Base-by-base conservation (phyloP, 2,113 vertebrate genomes). In the Oxygymnocypris stewartii region DNA sequence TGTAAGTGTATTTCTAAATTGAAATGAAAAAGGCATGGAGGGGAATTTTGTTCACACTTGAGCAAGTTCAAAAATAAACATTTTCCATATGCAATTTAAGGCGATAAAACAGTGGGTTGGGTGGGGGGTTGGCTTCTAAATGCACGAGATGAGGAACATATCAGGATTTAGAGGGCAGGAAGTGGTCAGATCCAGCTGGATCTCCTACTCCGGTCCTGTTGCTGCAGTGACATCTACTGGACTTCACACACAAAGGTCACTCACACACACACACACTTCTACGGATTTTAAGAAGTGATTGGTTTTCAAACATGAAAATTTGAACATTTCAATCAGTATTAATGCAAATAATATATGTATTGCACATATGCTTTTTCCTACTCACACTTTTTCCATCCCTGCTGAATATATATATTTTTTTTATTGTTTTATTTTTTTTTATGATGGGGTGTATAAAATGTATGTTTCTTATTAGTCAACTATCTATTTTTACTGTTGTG, bases 191-290 rank as follows among this genome's bases (percentile, higher is more conserved):
- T 92, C 93, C 92, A 93, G 90, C 12, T 69, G 87, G 40, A 84
- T 89, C 81, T 79, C 2, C 40, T 6, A 20, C 82, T 84, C 81
- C 69, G 87, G 90, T 91, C 84, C 92, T 91, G 92, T 90, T 92
- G 91, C 89, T 94, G 92, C 82, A 94, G 92, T 94, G 94, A 95
- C 94, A 93, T 93, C 94, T 95, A 88, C 93, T 94, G 94, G 94
- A 92, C 91, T 93, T 44, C 85, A 88, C 83, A 84, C 35, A 42
- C 16, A 49, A 37, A 79, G 51, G 31, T 59, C 14, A 49, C 78
- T 20, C 63, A 20, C 76, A 57, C 31, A 67, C 74, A 65, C 18
- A 9, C 28, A 63, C 28, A 74, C 8, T 49, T 49, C 20, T 14
- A 31, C 14, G 11, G 1, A 6, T 6, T 25, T 16, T 6, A 13